Conservation (phyloP, 2,888 invertebrate genomes). For the Vesta saturnalis region DNA sequence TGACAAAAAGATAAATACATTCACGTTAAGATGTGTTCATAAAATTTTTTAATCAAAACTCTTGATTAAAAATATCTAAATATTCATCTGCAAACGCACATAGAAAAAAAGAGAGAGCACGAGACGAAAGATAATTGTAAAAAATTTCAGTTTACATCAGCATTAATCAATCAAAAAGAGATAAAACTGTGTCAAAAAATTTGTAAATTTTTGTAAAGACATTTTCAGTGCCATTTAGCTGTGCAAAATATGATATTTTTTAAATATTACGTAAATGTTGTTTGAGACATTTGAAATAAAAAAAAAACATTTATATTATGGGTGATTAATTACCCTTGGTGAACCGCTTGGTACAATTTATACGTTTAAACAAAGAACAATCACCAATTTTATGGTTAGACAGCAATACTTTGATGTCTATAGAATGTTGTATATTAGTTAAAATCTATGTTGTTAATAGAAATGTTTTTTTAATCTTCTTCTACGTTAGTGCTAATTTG, state of each 20-base stretch:
- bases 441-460: too few relatives aligned
- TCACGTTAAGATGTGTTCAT: not conserved
- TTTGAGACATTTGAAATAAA: conserved; percentile 5
- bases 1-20: not conserved
- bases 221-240: conserved; percentile 33
- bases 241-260: conserved; percentile 27
- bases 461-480: too few relatives aligned
- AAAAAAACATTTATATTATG: conserved; percentile 21
- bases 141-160: not conserved
- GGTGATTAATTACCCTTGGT: not conserved
- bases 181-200: conserved; percentile 32
- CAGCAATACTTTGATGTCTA: conserved; percentile 47
- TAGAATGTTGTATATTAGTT: not conserved
- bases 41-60: not conserved
- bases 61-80: too few relatives aligned
- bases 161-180: conserved; percentile 11
- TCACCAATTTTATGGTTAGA: conserved; percentile 49
- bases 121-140: not conserved
- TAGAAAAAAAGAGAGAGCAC: not conserved
- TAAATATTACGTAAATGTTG: conserved; percentile 7
- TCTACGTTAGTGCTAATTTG: too few relatives aligned
- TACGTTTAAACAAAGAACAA: conserved; percentile 41
- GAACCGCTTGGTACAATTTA: conserved; percentile 18
- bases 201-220: conserved; percentile 26
- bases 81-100: not conserved